Evolutionary conservation across 2,797 vertebrate genomes (phyloP).

Genomic region (Falco peregrinus): DNA sequence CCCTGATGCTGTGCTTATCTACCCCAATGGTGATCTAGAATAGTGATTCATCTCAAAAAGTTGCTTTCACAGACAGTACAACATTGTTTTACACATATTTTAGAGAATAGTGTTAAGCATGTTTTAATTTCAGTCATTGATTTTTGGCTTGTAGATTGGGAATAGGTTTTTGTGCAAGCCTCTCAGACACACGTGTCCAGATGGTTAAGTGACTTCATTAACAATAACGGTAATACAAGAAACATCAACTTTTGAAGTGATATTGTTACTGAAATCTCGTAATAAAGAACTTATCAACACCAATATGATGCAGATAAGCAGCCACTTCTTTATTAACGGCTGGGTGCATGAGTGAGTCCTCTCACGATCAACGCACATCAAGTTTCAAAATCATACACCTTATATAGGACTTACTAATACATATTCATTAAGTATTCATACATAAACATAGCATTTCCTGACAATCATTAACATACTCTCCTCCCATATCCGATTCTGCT

Average conservation of each 20-base stretch:
- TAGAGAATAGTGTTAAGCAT: background rate
- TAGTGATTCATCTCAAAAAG: background rate
- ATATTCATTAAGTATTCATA: no score
- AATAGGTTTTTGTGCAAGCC: background rate
- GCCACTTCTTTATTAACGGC: no score
- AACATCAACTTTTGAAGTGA: background rate
- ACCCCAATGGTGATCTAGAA: background rate
- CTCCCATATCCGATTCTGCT: no score
- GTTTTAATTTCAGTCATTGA: background rate
- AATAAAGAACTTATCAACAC: no score
- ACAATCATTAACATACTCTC: no score
- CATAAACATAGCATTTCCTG: no score
- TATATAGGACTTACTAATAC: no score
- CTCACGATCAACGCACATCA: no score
- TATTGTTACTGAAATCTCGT: no score
- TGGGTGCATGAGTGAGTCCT: no score
- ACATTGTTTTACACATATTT: background rate
- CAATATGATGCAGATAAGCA: no score
- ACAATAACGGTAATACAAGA: background rate
- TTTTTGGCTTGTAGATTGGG: background rate
- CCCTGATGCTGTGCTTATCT: background rate
- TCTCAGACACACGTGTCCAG: background rate
- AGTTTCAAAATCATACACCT: no score
- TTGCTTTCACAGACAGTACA: background rate
- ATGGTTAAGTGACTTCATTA: background rate